phyloP scores from a whole-genome alignment of 1,140 invertebrate species.

The Halyomorpha halys region DNA sequence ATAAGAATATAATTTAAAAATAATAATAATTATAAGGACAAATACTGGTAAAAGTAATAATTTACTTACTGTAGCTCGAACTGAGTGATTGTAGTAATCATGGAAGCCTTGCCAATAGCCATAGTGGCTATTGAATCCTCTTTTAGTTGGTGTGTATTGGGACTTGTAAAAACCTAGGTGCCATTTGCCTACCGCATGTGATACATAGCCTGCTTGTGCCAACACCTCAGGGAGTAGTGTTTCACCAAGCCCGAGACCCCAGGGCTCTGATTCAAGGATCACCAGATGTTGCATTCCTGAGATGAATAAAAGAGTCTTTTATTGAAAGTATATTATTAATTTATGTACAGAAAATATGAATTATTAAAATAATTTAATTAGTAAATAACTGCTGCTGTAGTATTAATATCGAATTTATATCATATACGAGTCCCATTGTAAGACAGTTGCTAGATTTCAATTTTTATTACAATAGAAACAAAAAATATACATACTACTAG shows the following conservation, averaged over 20 bases:
- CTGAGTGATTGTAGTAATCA: constrained; percentile 68
- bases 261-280: constrained; percentile 57
- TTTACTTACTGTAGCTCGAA: constrained; percentile 21
- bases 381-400: too few species aligned
- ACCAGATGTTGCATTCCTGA: constrained; percentile 70
- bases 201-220: constrained; percentile 62
- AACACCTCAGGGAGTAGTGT: constrained; percentile 67
- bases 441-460: too few species aligned
- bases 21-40: too few species aligned
- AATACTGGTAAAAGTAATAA: too few species aligned
- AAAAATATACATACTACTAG: too few species aligned
- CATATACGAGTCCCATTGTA: too few species aligned
- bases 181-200: constrained; percentile 86
- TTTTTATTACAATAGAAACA: too few species aligned
- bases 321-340: neutral
- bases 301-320: too few species aligned
- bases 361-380: neutral
- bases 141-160: constrained; percentile 62
- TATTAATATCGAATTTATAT: too few species aligned
- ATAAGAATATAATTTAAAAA: too few species aligned
- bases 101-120: constrained; percentile 74
- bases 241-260: constrained; percentile 57
- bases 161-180: constrained; percentile 62
- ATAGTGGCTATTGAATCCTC: constrained; percentile 77
- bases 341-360: neutral